Conservation (phyloP, 2,797 vertebrate genomes). For the Toxotes lorentzi region DNA sequence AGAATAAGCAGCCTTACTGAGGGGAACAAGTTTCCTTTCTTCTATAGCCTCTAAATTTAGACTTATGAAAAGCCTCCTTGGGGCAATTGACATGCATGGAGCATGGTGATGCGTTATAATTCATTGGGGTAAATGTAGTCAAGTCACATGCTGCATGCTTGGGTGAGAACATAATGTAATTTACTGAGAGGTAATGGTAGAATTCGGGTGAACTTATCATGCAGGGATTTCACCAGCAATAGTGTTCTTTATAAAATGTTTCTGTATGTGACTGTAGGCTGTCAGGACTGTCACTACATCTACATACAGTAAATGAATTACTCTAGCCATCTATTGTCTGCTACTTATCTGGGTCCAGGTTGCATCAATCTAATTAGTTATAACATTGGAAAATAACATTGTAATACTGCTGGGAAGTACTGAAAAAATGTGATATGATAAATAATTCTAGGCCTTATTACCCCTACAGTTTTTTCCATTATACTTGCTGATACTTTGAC, state of each 20-base stretch:
- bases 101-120: not conserved
- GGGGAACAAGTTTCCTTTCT: slow-evolving; percentile 14
- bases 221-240: not conserved
- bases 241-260: too few relatives aligned
- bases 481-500: too few relatives aligned
- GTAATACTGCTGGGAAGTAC: too few relatives aligned
- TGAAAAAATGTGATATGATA: too few relatives aligned
- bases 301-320: too few relatives aligned
- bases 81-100: slow-evolving; percentile 3
- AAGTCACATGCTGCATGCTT: slow-evolving; percentile 5
- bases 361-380: not conserved
- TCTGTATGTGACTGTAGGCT: not conserved
- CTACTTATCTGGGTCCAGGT: not conserved
- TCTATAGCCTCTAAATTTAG: slow-evolving; percentile 9
- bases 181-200: not conserved
- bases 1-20: slow-evolving; percentile 7
- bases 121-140: slow-evolving; percentile 2
- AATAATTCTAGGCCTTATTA: too few relatives aligned
- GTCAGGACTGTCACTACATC: not conserved
- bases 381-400: not conserved
- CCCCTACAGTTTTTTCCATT: too few relatives aligned
- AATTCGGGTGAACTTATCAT: not conserved
- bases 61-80: slow-evolving; percentile 13
- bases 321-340: not conserved
- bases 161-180: not conserved